Evolutionary conservation across 1,140 invertebrate genomes (phyloP).

Genomic region (Solenopsis invicta): DNA sequence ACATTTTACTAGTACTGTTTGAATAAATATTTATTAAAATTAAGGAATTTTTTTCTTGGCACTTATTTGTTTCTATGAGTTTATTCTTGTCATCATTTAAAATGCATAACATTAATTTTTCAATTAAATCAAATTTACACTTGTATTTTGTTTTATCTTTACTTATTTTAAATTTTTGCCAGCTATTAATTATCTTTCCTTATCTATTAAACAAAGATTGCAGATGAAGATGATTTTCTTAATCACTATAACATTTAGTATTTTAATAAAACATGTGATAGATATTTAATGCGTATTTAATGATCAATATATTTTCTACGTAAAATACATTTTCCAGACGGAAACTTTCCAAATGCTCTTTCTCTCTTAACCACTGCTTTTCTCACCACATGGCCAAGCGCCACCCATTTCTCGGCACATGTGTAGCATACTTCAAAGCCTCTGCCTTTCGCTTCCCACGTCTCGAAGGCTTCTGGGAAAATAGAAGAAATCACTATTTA

Average conservation of each 20-base stretch:
- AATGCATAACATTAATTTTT: not conserved
- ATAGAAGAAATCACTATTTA: conserved; percentile 57
- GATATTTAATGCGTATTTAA: not conserved
- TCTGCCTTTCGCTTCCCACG: conserved; percentile 79
- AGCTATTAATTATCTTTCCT: not conserved
- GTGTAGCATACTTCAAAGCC: conserved; percentile 70
- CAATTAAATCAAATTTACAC: not conserved
- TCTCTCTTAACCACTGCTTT: conserved; percentile 43
- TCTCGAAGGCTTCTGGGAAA: conserved; percentile 74
- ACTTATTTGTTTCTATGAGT: not conserved
- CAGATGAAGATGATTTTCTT: not conserved
- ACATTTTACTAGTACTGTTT: too few species aligned
- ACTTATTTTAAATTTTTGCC: not conserved
- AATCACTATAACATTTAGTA: not conserved
- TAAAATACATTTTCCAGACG: conserved; percentile 41
- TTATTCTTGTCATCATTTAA: not conserved
- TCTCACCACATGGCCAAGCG: conserved; percentile 75
- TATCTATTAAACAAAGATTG: not conserved
- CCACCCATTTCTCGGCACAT: conserved; percentile 78
- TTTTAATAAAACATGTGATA: not conserved
- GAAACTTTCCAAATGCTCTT: conserved; percentile 18
- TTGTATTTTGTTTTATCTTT: not conserved
- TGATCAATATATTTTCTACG: not conserved
- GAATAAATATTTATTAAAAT: too few species aligned
- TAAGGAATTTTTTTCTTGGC: too few species aligned